Conservation (phyloP, 2,113 vertebrate genomes). For the Rhodinocichla rosea region DNA sequence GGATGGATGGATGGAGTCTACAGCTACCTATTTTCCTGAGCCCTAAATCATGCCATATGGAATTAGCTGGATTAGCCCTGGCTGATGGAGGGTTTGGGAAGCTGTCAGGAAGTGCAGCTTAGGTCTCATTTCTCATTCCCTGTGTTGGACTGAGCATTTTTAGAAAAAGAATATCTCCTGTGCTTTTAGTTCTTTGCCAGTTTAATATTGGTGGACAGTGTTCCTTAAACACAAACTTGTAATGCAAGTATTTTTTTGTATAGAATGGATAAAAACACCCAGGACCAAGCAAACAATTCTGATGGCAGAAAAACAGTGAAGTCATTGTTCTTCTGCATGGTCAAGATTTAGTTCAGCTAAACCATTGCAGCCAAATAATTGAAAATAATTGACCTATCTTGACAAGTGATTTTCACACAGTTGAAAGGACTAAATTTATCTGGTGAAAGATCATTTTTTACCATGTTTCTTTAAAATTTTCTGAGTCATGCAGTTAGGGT, state of each 20-base stretch:
- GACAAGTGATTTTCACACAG: not conserved
- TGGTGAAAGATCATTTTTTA: not conserved
- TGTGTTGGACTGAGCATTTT: not conserved
- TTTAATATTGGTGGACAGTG: not conserved
- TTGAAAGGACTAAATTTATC: not conserved
- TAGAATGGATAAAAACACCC: not conserved
- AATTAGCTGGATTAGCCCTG: not conserved
- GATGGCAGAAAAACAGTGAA: not conserved
- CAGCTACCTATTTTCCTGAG: not conserved
- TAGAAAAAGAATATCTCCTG: not conserved
- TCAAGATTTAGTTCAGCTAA: not conserved
- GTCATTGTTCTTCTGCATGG: not conserved
- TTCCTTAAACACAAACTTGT: not conserved
- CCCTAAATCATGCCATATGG: not conserved
- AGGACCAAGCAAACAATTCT: not conserved
- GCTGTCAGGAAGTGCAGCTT: not conserved
- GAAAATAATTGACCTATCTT: not conserved
- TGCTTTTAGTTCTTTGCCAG: not conserved
- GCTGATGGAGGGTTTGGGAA: not conserved
- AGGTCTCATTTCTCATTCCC: not conserved
- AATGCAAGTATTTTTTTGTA: not conserved
- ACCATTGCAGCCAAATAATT: not conserved
- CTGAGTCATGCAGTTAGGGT: not conserved
- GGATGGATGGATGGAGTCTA: not conserved
- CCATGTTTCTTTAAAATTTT: not conserved